Evolutionary conservation across 2,888 invertebrate species (phyloP).

Genomic region (Limnephilus marmoratus): DNA sequence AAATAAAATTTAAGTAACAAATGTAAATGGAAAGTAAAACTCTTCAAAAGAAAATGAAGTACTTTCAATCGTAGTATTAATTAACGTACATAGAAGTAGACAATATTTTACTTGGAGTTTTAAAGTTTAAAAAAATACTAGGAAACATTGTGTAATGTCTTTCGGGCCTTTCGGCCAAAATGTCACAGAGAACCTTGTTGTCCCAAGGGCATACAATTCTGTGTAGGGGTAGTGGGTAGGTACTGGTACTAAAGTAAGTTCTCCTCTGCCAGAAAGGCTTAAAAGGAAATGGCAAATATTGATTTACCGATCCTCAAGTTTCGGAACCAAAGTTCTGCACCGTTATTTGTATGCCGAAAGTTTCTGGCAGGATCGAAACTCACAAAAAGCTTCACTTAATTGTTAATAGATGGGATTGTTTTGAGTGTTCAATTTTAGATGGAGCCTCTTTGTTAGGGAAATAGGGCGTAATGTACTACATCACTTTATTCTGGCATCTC

Average conservation of each 20-base stretch:
- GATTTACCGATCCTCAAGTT: constrained; percentile 34
- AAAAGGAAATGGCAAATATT: constrained; percentile 42
- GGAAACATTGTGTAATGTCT: too few relatives aligned
- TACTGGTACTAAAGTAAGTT: background rate
- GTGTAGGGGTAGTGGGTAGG: background rate
- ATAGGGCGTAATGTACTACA: background rate
- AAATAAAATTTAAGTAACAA: too few relatives aligned
- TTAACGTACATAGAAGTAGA: too few relatives aligned
- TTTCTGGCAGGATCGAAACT: constrained; percentile 31
- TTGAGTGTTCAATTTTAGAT: constrained; percentile 27
- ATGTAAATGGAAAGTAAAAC: too few relatives aligned
- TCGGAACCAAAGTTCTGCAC: constrained; percentile 31
- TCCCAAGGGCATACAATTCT: background rate
- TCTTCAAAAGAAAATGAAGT: too few relatives aligned
- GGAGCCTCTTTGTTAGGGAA: background rate
- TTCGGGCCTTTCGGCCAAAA: too few relatives aligned
- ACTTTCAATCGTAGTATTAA: too few relatives aligned
- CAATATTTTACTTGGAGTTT: too few relatives aligned
- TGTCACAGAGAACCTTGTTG: too few relatives aligned
- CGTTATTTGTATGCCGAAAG: constrained; percentile 34
- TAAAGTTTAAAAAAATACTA: too few relatives aligned
- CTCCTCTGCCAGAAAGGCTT: constrained; percentile 3
- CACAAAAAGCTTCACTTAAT: constrained; percentile 33
- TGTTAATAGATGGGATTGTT: constrained; percentile 34
- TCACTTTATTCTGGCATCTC: background rate